phyloP scores from a whole-genome alignment of 2,113 vertebrate genomes.

The Dasyurus viverrinus region DNA sequence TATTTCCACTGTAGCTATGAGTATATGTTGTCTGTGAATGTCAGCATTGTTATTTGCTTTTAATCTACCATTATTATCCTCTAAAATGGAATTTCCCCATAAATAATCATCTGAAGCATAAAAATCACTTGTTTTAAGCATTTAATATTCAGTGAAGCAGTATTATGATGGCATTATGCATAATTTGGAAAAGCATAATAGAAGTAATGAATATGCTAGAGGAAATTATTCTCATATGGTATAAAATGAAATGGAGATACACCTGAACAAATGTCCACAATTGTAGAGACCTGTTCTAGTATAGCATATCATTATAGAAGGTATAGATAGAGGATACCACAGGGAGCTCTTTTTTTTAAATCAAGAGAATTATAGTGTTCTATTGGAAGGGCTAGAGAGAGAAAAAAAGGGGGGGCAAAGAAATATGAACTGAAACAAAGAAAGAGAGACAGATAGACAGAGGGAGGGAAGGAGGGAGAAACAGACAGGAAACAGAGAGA shows the following conservation, averaged over 20 bases:
- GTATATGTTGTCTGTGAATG: constrained; percentile 45
- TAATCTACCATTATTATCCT: constrained; percentile 19
- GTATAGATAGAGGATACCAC: not conserved
- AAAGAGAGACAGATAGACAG: not conserved
- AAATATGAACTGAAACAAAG: too few relatives aligned
- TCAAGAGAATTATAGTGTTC: not conserved
- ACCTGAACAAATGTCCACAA: constrained; percentile 39
- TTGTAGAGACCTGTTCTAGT: constrained; percentile 36
- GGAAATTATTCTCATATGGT: constrained; percentile 43
- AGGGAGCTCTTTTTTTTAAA: constrained; percentile 24
- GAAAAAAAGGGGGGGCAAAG: too few relatives aligned
- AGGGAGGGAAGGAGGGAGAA: not conserved
- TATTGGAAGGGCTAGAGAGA: not conserved
- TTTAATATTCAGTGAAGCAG: constrained; percentile 58
- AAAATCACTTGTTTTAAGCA: constrained; percentile 46
- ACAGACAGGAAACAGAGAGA: not conserved
- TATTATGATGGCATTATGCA: constrained; percentile 11
- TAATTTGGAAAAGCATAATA: constrained; percentile 39
- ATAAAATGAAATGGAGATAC: constrained; percentile 54
- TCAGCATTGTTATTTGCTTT: constrained; percentile 35
- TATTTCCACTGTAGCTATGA: not conserved
- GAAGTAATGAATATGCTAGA: constrained; percentile 53
- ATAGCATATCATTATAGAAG: constrained; percentile 10
- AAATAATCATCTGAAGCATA: constrained; percentile 60
- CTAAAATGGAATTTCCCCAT: constrained; percentile 52